Percentiles rank a stretch among this genome's conserved stretches.
Evolutionary conservation across 2,797 vertebrate species (phyloP).

Genomic region (Petrocephalus schoutedeni): DNA sequence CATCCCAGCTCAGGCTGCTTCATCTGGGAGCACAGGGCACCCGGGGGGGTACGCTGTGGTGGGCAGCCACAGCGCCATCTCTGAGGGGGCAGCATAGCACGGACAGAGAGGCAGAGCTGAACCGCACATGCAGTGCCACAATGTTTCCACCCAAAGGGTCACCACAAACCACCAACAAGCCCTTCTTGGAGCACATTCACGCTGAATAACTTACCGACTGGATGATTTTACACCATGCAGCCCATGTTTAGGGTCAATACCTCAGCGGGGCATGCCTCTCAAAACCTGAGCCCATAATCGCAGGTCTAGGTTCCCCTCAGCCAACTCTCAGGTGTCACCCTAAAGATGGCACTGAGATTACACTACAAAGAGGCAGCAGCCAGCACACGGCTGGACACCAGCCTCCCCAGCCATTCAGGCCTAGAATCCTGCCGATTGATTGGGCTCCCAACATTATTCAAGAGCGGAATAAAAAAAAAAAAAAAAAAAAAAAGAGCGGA

Average conservation of each 20-base stretch:
- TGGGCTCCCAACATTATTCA: background rate
- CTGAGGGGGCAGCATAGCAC: background rate
- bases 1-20: background rate
- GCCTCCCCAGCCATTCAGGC: background rate
- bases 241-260: background rate
- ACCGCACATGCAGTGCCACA: background rate
- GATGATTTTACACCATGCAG: background rate
- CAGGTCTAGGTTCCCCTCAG: background rate
- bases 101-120: background rate
- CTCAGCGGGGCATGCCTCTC: background rate
- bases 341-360: background rate
- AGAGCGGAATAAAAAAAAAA: background rate
- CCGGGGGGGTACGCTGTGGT: background rate
- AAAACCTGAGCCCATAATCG: background rate
- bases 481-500: background rate
- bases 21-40: conserved; percentile 4
- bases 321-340: background rate
- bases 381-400: background rate
- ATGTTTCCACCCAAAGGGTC: background rate
- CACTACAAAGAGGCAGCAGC: background rate
- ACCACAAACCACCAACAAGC: background rate
- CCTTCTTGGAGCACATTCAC: background rate
- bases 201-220: background rate
- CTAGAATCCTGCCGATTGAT: background rate
- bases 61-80: background rate